Base-by-base conservation (phyloP, 2,797 vertebrate genomes). In the Girardinus metallicus region DNA sequence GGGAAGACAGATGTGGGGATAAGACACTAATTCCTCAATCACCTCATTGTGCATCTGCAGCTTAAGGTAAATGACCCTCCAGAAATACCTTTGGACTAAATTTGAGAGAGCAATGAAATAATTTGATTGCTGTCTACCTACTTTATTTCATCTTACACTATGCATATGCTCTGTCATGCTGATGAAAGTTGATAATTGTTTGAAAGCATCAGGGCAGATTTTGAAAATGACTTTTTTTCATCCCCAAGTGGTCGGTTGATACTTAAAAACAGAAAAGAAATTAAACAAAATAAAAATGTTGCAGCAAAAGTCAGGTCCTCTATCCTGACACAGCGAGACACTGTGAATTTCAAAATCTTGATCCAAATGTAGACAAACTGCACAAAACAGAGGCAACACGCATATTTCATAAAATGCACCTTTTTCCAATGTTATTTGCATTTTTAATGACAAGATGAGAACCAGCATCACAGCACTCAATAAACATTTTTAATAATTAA, bases 1-100 rank as follows among this genome's bases (percentile, higher is more conserved):
- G 8, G 34, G 26, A 46, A 70, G 44, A 29, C 4, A 79, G 18
- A 74, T 13, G 76, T 7, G 79, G 8, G 73, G 5, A 86, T 51
- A 51, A 51, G 18, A 13, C 11, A 18, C 29, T 13, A 23, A 39
- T 31, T 43, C 11, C 16, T n/a, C 44, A 73, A 26, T 5, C 34
- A 2, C 41, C 39, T 43, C 13, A 34, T 36, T 36, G 29, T 21
- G 16, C 16, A 31, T 31, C 44, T 13, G 60, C 16, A 64, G 15
- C 3, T 7, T 21, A 21, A 64, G 7, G 34, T 36, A 18, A 64
- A 34, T 36, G 18, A 66, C 18, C 34, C 23, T 41, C 36, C 66
- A 41, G 23, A 10, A 68, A 26, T 41, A 39, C 36, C 9, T 26
- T 41, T 39, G 39, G 23, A 68, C 21, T 4, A 29, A 53, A 39